phyloP scores from a whole-genome alignment of 2,888 invertebrate species.

The Lucinisca nassula region DNA sequence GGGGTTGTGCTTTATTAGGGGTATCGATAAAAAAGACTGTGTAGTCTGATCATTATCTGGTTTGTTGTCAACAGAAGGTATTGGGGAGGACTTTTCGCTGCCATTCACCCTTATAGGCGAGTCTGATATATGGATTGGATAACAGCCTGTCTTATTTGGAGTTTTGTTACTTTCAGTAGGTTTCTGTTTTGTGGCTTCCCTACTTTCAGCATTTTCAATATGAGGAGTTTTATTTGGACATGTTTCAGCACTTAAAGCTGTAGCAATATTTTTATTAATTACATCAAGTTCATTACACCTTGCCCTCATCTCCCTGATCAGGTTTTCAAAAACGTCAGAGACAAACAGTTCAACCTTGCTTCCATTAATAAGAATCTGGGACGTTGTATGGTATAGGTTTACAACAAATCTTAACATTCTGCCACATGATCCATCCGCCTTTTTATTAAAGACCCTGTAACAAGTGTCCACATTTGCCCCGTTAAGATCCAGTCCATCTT shows the following conservation, averaged over 20 bases:
- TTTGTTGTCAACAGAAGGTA: too few relatives aligned
- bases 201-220: too few relatives aligned
- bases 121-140: too few relatives aligned
- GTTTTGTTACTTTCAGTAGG: too few relatives aligned
- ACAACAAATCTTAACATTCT: conserved; percentile 10
- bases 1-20: not conserved
- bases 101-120: too few relatives aligned
- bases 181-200: too few relatives aligned
- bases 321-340: not conserved
- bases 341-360: conserved; percentile 2
- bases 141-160: too few relatives aligned
- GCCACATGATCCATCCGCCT: not conserved
- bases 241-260: not conserved
- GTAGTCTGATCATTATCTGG: too few relatives aligned
- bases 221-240: too few relatives aligned
- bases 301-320: not conserved
- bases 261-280: not conserved
- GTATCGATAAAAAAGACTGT: not conserved
- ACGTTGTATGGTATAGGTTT: conserved; percentile 18
- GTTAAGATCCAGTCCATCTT: not conserved
- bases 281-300: not conserved
- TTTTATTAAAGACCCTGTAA: conserved; percentile 17
- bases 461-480: conserved; percentile 20
- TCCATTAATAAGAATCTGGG: conserved; percentile 7
- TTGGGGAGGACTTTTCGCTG: too few relatives aligned